A percentile compares a stretch with the other conserved stretches of the same genome.
phyloP scores from a whole-genome alignment of 2,888 invertebrate species.

The Phoenoteleia sp. region DNA sequence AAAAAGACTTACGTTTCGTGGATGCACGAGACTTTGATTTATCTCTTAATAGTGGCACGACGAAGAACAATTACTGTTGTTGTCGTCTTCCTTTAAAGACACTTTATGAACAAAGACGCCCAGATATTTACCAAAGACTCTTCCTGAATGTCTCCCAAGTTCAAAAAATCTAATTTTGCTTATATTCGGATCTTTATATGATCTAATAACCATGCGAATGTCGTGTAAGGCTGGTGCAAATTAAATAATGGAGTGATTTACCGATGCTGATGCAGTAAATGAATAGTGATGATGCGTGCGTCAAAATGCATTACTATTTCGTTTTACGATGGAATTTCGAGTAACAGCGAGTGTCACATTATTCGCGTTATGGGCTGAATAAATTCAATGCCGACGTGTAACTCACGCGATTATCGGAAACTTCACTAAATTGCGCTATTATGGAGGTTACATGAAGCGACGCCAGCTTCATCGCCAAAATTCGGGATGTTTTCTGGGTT shows the following conservation, averaged over 20 bases:
- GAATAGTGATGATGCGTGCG: constrained; percentile 26
- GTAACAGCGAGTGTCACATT: constrained; percentile 18
- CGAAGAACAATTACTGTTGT: too few species aligned
- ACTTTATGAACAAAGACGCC: too few species aligned
- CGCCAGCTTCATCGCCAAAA: constrained; percentile 1
- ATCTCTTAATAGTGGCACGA: neutral
- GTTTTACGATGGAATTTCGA: constrained; percentile 39
- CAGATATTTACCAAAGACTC: too few species aligned
- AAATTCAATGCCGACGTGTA: constrained; percentile 64
- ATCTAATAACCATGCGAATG: too few species aligned
- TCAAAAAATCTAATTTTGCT: too few species aligned
- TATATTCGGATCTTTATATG: too few species aligned
- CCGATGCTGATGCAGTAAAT: constrained; percentile 24
- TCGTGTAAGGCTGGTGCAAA: neutral
- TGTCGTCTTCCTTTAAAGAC: too few species aligned
- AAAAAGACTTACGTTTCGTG: constrained; percentile 30
- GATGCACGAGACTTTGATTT: constrained; percentile 1
- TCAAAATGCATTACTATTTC: constrained; percentile 23
- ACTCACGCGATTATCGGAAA: constrained; percentile 76
- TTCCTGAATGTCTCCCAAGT: too few species aligned
- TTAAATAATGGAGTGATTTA: constrained; percentile 3
- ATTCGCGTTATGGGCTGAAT: constrained; percentile 57
- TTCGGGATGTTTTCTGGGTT: neutral
- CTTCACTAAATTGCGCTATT: constrained; percentile 77
- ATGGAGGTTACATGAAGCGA: constrained; percentile 46